Base-by-base conservation (phyloP, 30 jellyfish, hydroid and myxozoan species). In the Rhopilema esculentum region DNA sequence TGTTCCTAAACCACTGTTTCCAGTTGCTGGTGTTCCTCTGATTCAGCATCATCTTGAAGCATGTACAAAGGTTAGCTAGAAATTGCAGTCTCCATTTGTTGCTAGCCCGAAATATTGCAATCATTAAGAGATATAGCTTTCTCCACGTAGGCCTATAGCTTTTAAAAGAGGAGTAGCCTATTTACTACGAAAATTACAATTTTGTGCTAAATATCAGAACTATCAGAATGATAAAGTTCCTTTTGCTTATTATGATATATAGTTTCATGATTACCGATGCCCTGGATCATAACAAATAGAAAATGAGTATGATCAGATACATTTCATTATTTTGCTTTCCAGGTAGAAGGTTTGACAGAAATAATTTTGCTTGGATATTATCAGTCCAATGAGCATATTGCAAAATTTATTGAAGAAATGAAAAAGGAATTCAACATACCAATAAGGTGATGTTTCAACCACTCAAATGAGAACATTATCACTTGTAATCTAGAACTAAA, bases 1-100 rank as follows among this genome's bases (percentile, higher is more conserved):
- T 71, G 99, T 94, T 18, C 99, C 99, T 0, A 94, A 94, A 64
- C 99, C 97, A 23, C 72, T 94, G 31, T 94, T 94, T 66, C 97
- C 99, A 0, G 97, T 94, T 16, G 99, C 99, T 22, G 99, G 99
- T 0, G 93, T 72, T 1, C 99, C 99, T 1, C 50, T 94, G 67
- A 76, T 94, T 61, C 95, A 94, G 52, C 99, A 94, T 85, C 99
- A 94, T 51, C 84, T 94, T 49, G 97, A 96, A 49, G 96, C 99
- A 18, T 94, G 97, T 70, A 81, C 65, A 2, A 85, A 79, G 97
- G 99, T 89, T 69, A 76, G 77, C 0, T 4, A 4, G 9, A 40
- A 6, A 6, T 12, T 40, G 12, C 57, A 12, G 12, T 40, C 9
- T 40, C 12, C 57, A 6, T 40, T 40, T 40, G 12, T 40, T 40